These are phyloP conservation scores for Meta bourneti DNA, from an alignment of 2,888 invertebrate species.

Conservation along the genomic window DNA sequence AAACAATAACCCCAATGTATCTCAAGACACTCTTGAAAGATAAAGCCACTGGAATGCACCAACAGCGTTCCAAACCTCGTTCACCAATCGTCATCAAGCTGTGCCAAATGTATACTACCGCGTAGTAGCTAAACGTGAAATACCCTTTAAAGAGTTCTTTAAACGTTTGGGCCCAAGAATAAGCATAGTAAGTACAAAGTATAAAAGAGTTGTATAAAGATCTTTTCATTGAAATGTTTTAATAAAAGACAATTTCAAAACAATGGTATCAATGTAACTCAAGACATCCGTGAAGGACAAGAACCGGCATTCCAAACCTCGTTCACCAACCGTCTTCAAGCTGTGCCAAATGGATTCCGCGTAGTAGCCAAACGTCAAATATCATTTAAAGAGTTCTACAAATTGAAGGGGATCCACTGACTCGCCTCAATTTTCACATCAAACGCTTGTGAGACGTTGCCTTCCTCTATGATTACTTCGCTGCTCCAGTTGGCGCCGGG, in stretches of 20 bases:
- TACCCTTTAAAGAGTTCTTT: too few relatives aligned
- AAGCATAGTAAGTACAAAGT: too few relatives aligned
- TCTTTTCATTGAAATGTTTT: too few relatives aligned
- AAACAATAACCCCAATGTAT: too few relatives aligned
- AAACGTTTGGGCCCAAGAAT: too few relatives aligned
- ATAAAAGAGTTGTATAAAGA: too few relatives aligned
- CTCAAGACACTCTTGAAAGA: too few relatives aligned
- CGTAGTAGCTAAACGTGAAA: too few relatives aligned
- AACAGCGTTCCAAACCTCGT: too few relatives aligned
- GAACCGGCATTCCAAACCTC: neutral
- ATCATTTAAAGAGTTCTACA: constrained; percentile 58
- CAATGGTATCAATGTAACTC: neutral
- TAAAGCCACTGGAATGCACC: too few relatives aligned
- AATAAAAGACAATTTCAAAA: neutral
- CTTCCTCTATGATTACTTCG: constrained; percentile 61
- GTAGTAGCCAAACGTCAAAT: constrained; percentile 51
- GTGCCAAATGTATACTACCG: too few relatives aligned
- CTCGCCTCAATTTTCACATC: constrained; percentile 71
- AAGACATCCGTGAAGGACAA: neutral
- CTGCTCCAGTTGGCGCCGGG: constrained; percentile 8
- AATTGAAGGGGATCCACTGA: constrained; percentile 59
- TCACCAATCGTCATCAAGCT: too few relatives aligned
- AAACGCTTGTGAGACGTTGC: constrained; percentile 43
- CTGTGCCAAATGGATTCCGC: neutral
- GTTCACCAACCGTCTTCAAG: neutral